phyloP scores from a whole-genome alignment of 2,113 vertebrate genomes.

The Perca schrenkii region DNA sequence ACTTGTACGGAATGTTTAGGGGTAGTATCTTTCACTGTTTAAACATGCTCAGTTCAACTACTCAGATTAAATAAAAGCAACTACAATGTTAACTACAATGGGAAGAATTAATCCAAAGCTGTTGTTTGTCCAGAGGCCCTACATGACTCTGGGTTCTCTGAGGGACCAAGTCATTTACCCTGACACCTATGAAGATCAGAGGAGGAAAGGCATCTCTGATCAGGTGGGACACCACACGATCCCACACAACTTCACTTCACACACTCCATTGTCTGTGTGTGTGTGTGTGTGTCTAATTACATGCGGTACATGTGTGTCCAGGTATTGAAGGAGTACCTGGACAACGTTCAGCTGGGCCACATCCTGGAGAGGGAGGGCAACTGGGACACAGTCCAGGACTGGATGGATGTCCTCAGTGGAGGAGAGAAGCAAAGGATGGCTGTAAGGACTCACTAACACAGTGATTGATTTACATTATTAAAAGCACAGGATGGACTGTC shows the following conservation, averaged over 20 bases:
- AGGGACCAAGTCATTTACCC: slow-evolving; percentile 99
- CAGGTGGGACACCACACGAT: slow-evolving; percentile 79
- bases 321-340: slow-evolving; percentile 98
- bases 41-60: not conserved
- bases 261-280: not conserved
- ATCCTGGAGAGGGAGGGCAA: slow-evolving; percentile 94
- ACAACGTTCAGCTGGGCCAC: slow-evolving; percentile 95
- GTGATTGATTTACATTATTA: not conserved
- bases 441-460: slow-evolving; percentile 80
- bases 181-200: slow-evolving; percentile 93
- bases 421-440: slow-evolving; percentile 99
- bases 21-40: not conserved
- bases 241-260: not conserved
- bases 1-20: not conserved
- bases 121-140: slow-evolving; percentile 89
- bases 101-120: not conserved
- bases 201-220: slow-evolving; percentile 93
- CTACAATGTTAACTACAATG: not conserved
- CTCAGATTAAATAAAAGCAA: not conserved
- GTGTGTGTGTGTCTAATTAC: not conserved
- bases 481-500: not conserved
- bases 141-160: slow-evolving; percentile 96
- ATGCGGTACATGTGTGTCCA: slow-evolving; percentile 53
- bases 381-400: slow-evolving; percentile 96
- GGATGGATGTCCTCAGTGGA: slow-evolving; percentile 99